These are phyloP conservation scores for Megastigmus dorsalis DNA, from an alignment of 2,888 invertebrate species.

Conservation along the genomic window DNA sequence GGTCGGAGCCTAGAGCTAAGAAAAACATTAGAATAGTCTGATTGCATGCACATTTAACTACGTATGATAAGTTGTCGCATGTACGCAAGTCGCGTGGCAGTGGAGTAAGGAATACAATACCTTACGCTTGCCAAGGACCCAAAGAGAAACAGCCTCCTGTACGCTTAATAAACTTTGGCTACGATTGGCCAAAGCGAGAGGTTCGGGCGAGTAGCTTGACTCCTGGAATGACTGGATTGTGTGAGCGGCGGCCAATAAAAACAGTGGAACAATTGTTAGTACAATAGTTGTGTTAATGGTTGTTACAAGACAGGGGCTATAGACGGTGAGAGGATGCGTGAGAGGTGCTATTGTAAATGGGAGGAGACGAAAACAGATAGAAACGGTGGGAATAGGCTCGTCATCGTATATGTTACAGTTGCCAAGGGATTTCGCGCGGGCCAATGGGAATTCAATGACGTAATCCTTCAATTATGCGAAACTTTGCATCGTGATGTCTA, in stretches of 20 bases:
- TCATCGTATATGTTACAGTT: too few relatives aligned
- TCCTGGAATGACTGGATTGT: conserved; percentile 77
- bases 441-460: too few relatives aligned
- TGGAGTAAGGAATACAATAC: conserved; percentile 77
- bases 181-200: conserved; percentile 71
- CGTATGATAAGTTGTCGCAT: conserved; percentile 8
- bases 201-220: conserved; percentile 81
- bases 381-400: background rate
- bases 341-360: too few relatives aligned
- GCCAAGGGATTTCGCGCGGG: too few relatives aligned
- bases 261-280: conserved; percentile 54
- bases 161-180: conserved; percentile 89
- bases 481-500: too few relatives aligned
- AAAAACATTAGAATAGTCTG: conserved; percentile 24
- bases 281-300: conserved; percentile 26
- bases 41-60: conserved; percentile 40
- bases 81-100: conserved; percentile 58
- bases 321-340: conserved; percentile 31
- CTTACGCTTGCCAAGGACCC: conserved; percentile 95
- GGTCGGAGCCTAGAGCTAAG: too few relatives aligned
- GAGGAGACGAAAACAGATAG: too few relatives aligned
- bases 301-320: conserved; percentile 35
- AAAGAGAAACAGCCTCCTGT: conserved; percentile 95
- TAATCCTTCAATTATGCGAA: too few relatives aligned
- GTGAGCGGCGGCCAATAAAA: conserved; percentile 67